Evolutionary conservation across 1,140 invertebrate species (phyloP), one percentile per base, ranked within the genome.

Genomic region (Brachionus manjavacas): DNA sequence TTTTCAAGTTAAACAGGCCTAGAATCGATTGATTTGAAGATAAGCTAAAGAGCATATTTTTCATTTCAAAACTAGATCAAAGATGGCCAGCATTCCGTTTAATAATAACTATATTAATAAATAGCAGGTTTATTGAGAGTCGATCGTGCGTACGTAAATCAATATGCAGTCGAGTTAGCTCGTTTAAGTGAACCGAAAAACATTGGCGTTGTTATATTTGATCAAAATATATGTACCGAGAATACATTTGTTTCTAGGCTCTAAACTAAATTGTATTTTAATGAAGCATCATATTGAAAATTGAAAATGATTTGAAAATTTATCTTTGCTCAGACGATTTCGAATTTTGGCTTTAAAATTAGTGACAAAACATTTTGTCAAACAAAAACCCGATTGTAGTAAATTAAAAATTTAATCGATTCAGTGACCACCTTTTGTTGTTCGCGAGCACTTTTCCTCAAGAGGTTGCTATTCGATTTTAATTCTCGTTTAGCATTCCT

Each of bases 251-350:
- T 60, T 60, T 60, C 52, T 60, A 60, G 52, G 52, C 52, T 60
- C 52, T 60, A 60, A 25, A 60, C 4, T 25, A 60, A 60, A 60
- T 60, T 72, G 68, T 72, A 72, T 72, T 72, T 39, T 41, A 72
- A 72, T 72, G 68, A 72, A 72, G 68, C 68, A 72, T 72, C 68
- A 72, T 39, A 20, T 72, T 72, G 68, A 41, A 72, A 41, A 41
- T 39, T 39, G 20, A 72, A 72, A 39, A 12, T 72, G 23, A 39
- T 23, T 41, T 35, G 12, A 72, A 72, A 60, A 60, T 20, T 43
- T 68, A 68, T 68, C 66, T 68, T n/a, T 68, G 25, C 23, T 31
- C 31, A 39, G 66, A 31, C 66, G 14, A 41, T 39, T 72, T 72
- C 28, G 16, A 41, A 41, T 46, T 41, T 72, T 20, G 52, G n/a